Evolutionary conservation across 2,888 invertebrate genomes (phyloP), one percentile per base, ranked within the genome.

Genomic region (Acleris laterana): DNA sequence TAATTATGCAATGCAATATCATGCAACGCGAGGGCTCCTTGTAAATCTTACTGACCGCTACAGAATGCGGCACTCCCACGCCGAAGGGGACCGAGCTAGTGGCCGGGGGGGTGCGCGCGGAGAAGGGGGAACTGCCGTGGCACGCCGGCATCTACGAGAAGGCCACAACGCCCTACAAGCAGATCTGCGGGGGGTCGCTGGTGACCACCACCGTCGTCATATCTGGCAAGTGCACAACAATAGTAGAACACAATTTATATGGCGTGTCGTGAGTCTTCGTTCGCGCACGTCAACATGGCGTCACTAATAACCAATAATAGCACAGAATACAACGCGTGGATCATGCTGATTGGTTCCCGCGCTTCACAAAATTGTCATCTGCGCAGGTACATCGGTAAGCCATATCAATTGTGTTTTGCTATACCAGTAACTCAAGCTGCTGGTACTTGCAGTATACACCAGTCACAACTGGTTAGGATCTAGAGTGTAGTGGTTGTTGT

Each of bases 151-250:
- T 94, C 6, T 94, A 90, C 69, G 38, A 76, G 78, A 5, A 79
- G 78, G 60, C 77, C 78, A 22, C 71, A 79, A 11, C 81, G 79
- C 6, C 69, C 77, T 88, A 87, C 85, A 78, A 67, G 44, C 89
- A 88, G 68, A 89, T 88, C 68, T 94, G 94, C 65, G 93, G 93
- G 9, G 93, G 93, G 1, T 89, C 89, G 1, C 75, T 94, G 1
- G 83, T 94, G 53, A 83, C 68, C 46, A 68, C 66, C 1, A 71
- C 68, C 0, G 63, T 72, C 1, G 69, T 79, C 44, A 67, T 80
- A 42, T 77, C 80, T 5, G 80, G 80, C 75, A 22, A 57, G 68
- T 57, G 32, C 5, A 46, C n/a, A n/a, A 7, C 17, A n/a, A n/a
- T n/a, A n/a, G n/a, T n/a, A n/a, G n/a, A n/a, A n/a, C n/a, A n/a